Evolutionary conservation across 2,888 invertebrate genomes (phyloP), one percentile per base, ranked within the genome.

Genomic region (Cataglyphis livida): DNA sequence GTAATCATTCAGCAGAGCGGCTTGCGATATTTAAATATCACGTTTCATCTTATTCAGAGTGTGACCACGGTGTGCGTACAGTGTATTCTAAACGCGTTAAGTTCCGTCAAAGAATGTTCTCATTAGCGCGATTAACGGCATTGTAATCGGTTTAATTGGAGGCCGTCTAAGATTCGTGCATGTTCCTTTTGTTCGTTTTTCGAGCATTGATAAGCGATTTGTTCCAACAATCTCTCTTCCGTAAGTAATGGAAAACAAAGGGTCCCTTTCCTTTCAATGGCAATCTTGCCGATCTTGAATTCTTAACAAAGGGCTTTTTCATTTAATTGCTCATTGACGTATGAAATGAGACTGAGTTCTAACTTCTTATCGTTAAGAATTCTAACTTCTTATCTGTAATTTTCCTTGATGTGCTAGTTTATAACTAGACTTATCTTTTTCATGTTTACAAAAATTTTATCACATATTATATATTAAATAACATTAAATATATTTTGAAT

Each of bases 11-110:
- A 73, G n/a, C 74, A 82, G 82, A 83, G 84, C 70, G 83, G 83
- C 83, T 83, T 85, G 88, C 87, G 84, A 86, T 90, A 90, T 91
- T 91, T 89, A 88, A 90, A 90, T 90, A 81, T 85, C 79, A 90
- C 87, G 88, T 91, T 90, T 88, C 91, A 87, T 89, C 85, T 91
- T 88, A 94, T 94, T 89, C 87, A 92, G 94, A 93, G 90, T 93
- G 93, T 93, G 92, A 94, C 93, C 28, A 15, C 44, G 32, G 25
- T 66, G 75, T 89, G 87, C 75, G 59, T 81, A 83, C 76, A 79
- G 81, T 85, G 86, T 88, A 88, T 90, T 88, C 79, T 85, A 88
- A 89, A 88, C 82, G 87, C 83, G 83, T 89, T 88, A 88, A 87
- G 87, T 79, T 87, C 86, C 89, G 89, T 87, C 90, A 86, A 84